Evolutionary conservation across 2,888 invertebrate genomes (phyloP).

Genomic region (Nomada fabriciana): DNA sequence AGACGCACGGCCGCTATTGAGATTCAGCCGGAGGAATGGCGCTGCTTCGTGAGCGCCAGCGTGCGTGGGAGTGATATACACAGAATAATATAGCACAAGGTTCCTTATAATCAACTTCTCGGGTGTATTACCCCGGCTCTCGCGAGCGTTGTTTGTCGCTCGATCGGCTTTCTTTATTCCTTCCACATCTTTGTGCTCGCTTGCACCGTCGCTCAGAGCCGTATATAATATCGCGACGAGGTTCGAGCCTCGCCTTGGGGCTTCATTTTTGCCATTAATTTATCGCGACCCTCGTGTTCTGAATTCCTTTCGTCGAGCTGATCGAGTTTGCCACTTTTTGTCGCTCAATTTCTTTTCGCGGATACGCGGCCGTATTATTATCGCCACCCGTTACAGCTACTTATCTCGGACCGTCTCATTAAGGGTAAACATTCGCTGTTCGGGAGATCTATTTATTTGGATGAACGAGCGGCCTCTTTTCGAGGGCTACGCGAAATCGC

Average conservation of each 20-base stretch:
- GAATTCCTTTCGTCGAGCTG: not conserved
- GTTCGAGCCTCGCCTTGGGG: not conserved
- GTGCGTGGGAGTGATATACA: constrained; percentile 65
- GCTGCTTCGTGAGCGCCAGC: constrained; percentile 8
- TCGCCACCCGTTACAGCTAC: too few species aligned
- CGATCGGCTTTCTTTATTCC: constrained; percentile 14
- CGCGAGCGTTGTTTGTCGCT: constrained; percentile 45
- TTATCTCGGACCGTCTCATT: too few species aligned
- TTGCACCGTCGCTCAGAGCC: not conserved
- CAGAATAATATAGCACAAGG: constrained; percentile 69
- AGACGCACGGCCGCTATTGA: constrained; percentile 10
- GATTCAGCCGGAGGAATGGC: constrained; percentile 12
- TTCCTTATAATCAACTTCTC: constrained; percentile 48
- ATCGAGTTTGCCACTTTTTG: not conserved
- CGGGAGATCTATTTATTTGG: too few species aligned
- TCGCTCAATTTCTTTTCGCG: too few species aligned
- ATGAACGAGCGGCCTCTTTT: too few species aligned
- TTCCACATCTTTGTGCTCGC: not conserved
- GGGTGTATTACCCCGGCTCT: constrained; percentile 36
- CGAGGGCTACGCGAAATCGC: too few species aligned
- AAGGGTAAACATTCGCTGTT: too few species aligned
- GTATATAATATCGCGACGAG: constrained; percentile 1
- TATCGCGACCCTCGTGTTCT: not conserved
- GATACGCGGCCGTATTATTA: not conserved
- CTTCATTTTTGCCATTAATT: constrained; percentile 50